These are phyloP conservation scores for Machimus rusticus DNA, from an alignment of 2,888 invertebrate genomes.

Conservation along the genomic window DNA sequence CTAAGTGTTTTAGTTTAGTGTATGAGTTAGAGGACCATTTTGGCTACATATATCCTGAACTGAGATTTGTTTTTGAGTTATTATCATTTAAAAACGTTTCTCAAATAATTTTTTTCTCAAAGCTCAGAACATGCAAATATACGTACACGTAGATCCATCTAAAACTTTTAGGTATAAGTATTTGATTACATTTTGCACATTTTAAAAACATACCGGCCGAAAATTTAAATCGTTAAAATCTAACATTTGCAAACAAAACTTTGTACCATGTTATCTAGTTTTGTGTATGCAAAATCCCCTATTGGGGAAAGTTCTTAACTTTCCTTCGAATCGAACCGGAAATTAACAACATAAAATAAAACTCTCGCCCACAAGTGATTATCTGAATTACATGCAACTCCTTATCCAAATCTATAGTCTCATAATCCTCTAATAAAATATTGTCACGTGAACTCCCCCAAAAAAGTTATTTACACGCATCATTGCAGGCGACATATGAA, in stretches of 20 bases:
- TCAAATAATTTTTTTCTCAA: too few relatives aligned
- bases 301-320: not conserved
- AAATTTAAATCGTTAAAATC: too few relatives aligned
- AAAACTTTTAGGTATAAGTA: too few relatives aligned
- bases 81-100: too few relatives aligned
- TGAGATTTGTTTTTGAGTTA: too few relatives aligned
- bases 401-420: not conserved
- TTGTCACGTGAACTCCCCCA: not conserved
- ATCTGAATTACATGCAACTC: not conserved
- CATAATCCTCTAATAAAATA: not conserved
- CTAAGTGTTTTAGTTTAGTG: too few relatives aligned
- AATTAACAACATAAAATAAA: not conserved
- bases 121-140: too few relatives aligned
- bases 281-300: not conserved
- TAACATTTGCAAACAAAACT: not conserved
- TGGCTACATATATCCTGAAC: too few relatives aligned
- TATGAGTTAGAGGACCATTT: too few relatives aligned
- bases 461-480: not conserved
- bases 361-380: not conserved
- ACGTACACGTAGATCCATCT: too few relatives aligned
- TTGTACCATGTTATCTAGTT: not conserved
- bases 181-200: too few relatives aligned
- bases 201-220: too few relatives aligned
- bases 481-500: not conserved
- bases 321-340: not conserved